A percentile compares a stretch with the other conserved stretches of the same genome.
Conservation (phyloP, 2,888 invertebrate species). For the Pandemis corylana region DNA sequence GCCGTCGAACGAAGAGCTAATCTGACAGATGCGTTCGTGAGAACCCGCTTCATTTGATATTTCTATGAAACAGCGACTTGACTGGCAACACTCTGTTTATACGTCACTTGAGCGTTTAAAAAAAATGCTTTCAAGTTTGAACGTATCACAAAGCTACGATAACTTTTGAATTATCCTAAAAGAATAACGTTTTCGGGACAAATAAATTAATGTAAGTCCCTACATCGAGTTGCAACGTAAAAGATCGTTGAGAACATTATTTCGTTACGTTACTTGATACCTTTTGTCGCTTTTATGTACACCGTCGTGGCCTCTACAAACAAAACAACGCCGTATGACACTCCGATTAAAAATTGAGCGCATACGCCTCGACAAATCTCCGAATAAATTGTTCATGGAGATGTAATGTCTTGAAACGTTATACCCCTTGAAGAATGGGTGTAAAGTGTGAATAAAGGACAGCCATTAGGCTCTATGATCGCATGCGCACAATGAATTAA, state of each 20-base stretch:
- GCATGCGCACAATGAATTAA: conserved; percentile 49
- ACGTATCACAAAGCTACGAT: too few relatives aligned
- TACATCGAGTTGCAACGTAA: too few relatives aligned
- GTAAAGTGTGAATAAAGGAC: conserved; percentile 67
- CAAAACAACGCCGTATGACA: conserved; percentile 19
- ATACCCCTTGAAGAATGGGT: conserved; percentile 63
- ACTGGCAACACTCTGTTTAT: neutral
- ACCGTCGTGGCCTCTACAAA: neutral
- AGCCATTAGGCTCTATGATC: conserved; percentile 63
- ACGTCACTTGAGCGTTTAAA: neutral
- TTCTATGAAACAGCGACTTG: conserved; percentile 1
- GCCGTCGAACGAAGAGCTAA: conserved; percentile 62
- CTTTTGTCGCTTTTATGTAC: neutral
- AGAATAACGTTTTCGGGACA: too few relatives aligned
- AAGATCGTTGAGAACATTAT: too few relatives aligned
- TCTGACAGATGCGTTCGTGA: conserved; percentile 72
- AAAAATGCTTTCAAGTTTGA: neutral
- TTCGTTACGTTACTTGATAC: too few relatives aligned
- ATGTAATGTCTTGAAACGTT: conserved; percentile 71
- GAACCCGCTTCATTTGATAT: conserved; percentile 50
- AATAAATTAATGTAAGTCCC: too few relatives aligned
- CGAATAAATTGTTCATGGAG: conserved; percentile 73
- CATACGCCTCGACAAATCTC: conserved; percentile 59
- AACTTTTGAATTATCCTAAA: too few relatives aligned
- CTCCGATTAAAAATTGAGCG: conserved; percentile 33